Percentiles rank a stretch among this genome's conserved stretches.
These are phyloP conservation scores for Drosophila bipectinata DNA, from an alignment of 1,140 invertebrate species.

Conservation along the genomic window DNA sequence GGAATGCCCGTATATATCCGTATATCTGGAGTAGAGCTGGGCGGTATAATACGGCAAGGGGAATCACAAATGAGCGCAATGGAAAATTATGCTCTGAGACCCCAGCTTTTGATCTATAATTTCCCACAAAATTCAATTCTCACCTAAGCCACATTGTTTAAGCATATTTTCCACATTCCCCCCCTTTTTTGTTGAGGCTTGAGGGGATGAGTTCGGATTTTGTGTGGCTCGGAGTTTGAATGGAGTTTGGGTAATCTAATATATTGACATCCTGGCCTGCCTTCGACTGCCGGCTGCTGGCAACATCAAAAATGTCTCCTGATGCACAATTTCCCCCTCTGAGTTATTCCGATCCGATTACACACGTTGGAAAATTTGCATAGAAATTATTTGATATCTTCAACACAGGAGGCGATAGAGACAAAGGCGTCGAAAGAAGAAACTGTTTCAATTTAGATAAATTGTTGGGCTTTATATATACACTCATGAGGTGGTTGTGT, in stretches of 20 bases:
- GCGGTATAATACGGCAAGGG: background rate
- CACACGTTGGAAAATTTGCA: slow-evolving; percentile 70
- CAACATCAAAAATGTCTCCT: slow-evolving; percentile 58
- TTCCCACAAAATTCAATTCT: slow-evolving; percentile 41
- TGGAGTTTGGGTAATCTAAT: slow-evolving; percentile 35
- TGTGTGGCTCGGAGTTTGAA: background rate
- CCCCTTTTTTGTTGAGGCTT: background rate
- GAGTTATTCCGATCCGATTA: slow-evolving; percentile 71
- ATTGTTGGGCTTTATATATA: slow-evolving; percentile 21
- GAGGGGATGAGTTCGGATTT: background rate
- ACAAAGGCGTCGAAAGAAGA: slow-evolving; percentile 44
- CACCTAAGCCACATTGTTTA: slow-evolving; percentile 13
- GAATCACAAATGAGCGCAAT: slow-evolving; percentile 35
- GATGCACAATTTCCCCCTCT: slow-evolving; percentile 1
- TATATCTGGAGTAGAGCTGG: slow-evolving; percentile 11
- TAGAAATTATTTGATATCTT: slow-evolving; percentile 76
- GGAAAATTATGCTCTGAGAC: slow-evolving; percentile 26
- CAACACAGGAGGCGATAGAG: slow-evolving; percentile 4
- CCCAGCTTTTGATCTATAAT: slow-evolving; percentile 43
- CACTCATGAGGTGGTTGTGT: background rate
- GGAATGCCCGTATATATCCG: slow-evolving; percentile 11
- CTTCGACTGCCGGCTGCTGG: slow-evolving; percentile 65
- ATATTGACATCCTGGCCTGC: slow-evolving; percentile 55
- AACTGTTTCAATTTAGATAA: slow-evolving; percentile 76
- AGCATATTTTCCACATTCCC: slow-evolving; percentile 2